Conservation (phyloP, 2,888 invertebrate genomes). For the Aphrophora alni region DNA sequence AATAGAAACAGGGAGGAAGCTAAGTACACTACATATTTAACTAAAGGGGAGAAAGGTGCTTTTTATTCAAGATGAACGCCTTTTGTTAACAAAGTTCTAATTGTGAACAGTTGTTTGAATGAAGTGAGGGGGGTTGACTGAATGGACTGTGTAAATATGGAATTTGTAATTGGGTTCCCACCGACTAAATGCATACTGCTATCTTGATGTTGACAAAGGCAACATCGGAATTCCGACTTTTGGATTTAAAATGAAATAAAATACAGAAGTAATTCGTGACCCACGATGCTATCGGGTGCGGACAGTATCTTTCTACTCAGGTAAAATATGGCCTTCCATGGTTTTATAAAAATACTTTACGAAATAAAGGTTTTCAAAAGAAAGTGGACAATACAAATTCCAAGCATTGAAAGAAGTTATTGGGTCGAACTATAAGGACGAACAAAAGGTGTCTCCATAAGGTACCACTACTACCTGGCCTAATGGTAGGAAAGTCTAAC, state of each 20-base stretch:
- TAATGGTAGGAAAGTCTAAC: too few species aligned
- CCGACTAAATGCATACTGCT: not conserved
- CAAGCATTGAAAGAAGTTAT: not conserved
- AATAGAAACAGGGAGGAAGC: not conserved
- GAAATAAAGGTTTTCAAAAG: not conserved
- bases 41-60: not conserved
- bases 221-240: not conserved
- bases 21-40: not conserved
- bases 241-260: not conserved
- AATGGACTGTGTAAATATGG: not conserved
- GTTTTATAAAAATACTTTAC: not conserved
- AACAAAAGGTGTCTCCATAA: conserved; percentile 2
- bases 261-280: not conserved
- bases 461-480: not conserved
- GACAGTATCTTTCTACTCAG: not conserved
- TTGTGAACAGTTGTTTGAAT: not conserved
- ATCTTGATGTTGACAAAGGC: not conserved
- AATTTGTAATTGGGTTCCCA: not conserved
- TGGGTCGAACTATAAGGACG: not conserved
- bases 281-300: not conserved
- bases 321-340: not conserved
- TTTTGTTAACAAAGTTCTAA: not conserved
- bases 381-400: not conserved
- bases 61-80: not conserved
- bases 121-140: not conserved